Evolutionary conservation across 2,797 vertebrate genomes (phyloP), one percentile per base, ranked within the genome.

Genomic region (Tenualosa ilisha): DNA sequence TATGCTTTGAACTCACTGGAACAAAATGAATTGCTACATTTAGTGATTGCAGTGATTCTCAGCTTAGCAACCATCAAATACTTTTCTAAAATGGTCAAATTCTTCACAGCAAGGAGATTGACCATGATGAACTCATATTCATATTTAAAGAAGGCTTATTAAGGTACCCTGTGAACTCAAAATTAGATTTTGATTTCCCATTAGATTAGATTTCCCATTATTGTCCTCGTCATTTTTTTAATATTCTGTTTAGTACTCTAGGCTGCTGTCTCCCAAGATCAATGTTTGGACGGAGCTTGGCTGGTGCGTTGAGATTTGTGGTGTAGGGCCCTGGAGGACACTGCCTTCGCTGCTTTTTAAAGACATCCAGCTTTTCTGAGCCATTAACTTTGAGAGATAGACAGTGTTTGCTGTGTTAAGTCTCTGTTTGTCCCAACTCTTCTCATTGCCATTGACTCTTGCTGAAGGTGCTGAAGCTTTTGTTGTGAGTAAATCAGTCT

Each of bases 361-460:
- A 95, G 93, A 93, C 90, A 88, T 93, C 88, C 88, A 92, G 92
- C 93, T 95, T 96, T 95, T 95, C 93, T 89, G 46, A 92, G 88
- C 91, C 92, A 94, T 95, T 96, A 93, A 91, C 92, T 93, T 89
- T 94, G 93, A 94, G 90, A 92, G 93, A 94, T 93, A 93, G 91
- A 88, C 87, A 54, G 88, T 87, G 89, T 91, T 91, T 89, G 90
- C 49, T 91, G 89, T 91, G 89, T 56, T 82, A 92, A 92, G 93
- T 91, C 91, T 92, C 90, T 90, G 89, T 90, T 93, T 93, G 91
- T 92, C 91, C 89, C 85, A 84, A 89, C 86, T 87, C 89, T 92
- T 89, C 85, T 85, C 86, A 82, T 85, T 85, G 81, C 86, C 90
- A 86, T 54, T 37, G 26, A 75, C 68, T 40, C 68, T 75, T 31